Base-by-base conservation (phyloP, 2,113 vertebrate species). In the Poeciliopsis occidentalis region DNA sequence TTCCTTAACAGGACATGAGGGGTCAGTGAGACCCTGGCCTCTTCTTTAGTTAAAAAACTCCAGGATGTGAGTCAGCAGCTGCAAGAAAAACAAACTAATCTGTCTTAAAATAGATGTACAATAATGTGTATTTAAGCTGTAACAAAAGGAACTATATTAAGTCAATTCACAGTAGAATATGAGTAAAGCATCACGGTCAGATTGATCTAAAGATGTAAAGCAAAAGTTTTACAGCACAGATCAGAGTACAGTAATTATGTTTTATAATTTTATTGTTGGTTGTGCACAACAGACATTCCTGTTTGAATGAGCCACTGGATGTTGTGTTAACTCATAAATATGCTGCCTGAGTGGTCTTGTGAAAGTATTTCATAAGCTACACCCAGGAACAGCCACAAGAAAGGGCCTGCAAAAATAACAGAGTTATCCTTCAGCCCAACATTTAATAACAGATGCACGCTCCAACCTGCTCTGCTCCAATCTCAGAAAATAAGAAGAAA, bases 321-420 rank as follows among this genome's bases (percentile, higher is more conserved):
- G 4, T 34, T 64, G 73, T 65, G 11, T 65, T 22, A 2, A 4
- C 32, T 39, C 6, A 8, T 31, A 60, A 75, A 64, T 17, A 22
- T 30, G 47, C 5, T 26, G 5, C 4, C 22, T 30, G 8, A 27
- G 51, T 41, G 64, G 82, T 87, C 29, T n/a, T 71, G 57, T 73
- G 90, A 87, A 86, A 15, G 34, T 84, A 87, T 76, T 82, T 88
- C 85, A 93, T 69, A 51, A 1, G 12, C 61, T 13, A 31, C 3
- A 64, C 4, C 27, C 24, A 24, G 65, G 7, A 26, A 3, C 3
- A 41, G 71, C 10, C 30, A 24, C 0, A 27, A 61, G n/a, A 51
- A n/a, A 24, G 4, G 13, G 19, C 64, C 60, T 54, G 12, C 26
- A 4, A 13, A 68, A 29, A 26, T 2, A 57, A 76, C 27, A 71